Evolutionary conservation across 2,797 vertebrate genomes (phyloP).

Genomic region (Smutsia gigantea): DNA sequence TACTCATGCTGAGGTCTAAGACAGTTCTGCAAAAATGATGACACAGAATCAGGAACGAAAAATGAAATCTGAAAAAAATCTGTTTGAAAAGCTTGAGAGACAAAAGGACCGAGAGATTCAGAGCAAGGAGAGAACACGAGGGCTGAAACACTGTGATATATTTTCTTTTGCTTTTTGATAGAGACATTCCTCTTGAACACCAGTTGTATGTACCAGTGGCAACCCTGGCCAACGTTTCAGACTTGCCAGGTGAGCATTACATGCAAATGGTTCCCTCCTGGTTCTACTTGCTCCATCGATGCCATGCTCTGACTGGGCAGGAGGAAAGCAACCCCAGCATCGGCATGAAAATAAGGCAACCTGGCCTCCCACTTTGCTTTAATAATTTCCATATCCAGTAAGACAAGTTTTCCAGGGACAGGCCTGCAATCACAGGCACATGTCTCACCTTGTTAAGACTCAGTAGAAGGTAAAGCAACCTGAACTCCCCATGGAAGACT

Average conservation of each 20-base stretch:
- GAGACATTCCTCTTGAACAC: background rate
- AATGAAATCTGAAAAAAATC: background rate
- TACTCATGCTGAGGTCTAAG: background rate
- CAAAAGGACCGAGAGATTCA: background rate
- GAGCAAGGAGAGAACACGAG: background rate
- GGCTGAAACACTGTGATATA: background rate
- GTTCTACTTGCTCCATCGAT: conserved; percentile 42
- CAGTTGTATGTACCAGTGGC: background rate
- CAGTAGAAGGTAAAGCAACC: conserved; percentile 76
- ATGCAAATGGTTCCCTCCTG: conserved; percentile 39
- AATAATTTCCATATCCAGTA: conserved; percentile 84
- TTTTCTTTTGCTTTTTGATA: background rate
- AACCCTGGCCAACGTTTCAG: background rate
- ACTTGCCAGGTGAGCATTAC: conserved; percentile 14
- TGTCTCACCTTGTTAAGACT: conserved; percentile 86
- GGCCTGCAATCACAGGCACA: conserved; percentile 83
- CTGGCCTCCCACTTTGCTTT: conserved; percentile 79
- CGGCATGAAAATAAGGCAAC: conserved; percentile 81
- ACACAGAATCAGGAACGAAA: background rate
- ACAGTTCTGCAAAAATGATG: background rate
- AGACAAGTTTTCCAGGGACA: conserved; percentile 83
- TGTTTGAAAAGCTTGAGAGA: background rate
- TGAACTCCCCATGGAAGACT: conserved; percentile 74
- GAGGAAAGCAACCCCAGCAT: conserved; percentile 83
- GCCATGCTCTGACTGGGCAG: conserved; percentile 66